Conservation (phyloP, 2,888 invertebrate genomes). For the Agrilus cyanescens region DNA sequence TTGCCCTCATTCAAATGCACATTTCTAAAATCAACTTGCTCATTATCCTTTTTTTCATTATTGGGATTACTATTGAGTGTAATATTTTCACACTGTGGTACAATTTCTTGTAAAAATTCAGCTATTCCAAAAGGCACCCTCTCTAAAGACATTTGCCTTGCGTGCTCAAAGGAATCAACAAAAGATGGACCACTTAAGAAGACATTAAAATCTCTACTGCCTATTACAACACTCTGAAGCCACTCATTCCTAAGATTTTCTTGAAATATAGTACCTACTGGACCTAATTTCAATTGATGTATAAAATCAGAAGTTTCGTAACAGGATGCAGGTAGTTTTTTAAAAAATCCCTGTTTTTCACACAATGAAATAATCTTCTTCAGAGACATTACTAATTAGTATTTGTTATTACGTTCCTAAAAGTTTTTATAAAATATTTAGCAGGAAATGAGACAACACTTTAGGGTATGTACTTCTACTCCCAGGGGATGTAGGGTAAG, state of each 20-base stretch:
- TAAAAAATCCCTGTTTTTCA: conserved; percentile 22
- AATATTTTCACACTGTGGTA: conserved; percentile 1
- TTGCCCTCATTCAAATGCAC: conserved; percentile 5
- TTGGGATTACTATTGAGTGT: neutral
- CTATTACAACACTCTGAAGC: conserved; percentile 36
- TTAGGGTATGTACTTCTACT: no score
- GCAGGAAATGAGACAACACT: neutral
- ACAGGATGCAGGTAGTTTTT: conserved; percentile 3
- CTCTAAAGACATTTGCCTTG: conserved; percentile 28
- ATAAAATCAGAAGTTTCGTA: neutral
- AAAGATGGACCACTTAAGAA: conserved; percentile 30
- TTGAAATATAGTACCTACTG: conserved; percentile 39
- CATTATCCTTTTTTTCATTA: neutral
- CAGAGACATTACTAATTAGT: conserved; percentile 13
- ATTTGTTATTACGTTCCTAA: conserved; percentile 2
- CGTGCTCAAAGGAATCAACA: conserved; percentile 27
- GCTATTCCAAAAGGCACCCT: conserved; percentile 38
- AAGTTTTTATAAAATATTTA: neutral
- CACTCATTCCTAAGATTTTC: conserved; percentile 46
- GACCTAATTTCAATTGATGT: conserved; percentile 27
- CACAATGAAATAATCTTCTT: conserved; percentile 23
- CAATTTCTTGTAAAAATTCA: conserved; percentile 23
- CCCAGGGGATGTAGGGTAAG: no score
- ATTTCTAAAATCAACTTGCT: neutral
- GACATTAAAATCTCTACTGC: conserved; percentile 38